phyloP scores from a whole-genome alignment of 2,888 invertebrate species.

The Buathra laborator region DNA sequence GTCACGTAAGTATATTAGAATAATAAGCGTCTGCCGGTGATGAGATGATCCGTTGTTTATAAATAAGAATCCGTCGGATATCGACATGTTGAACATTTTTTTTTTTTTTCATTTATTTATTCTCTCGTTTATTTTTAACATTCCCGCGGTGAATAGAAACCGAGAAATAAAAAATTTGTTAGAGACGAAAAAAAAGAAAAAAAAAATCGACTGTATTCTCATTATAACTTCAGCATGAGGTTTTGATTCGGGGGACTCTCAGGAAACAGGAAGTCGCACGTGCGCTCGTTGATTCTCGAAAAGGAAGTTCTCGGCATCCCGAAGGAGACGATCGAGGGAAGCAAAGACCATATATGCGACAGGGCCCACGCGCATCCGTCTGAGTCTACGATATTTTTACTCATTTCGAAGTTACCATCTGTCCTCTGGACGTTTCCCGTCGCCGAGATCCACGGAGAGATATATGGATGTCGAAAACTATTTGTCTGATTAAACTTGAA shows the following conservation, averaged over 20 bases:
- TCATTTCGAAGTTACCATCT: conserved; percentile 33
- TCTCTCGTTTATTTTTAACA: neutral
- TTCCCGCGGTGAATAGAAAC: conserved; percentile 6
- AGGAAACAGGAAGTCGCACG: conserved; percentile 50
- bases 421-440: conserved; percentile 7
- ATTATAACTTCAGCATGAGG: conserved; percentile 19
- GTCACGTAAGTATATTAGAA: conserved; percentile 66
- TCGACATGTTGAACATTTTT: neutral
- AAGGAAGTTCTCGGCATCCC: conserved; percentile 33
- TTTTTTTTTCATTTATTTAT: neutral
- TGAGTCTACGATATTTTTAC: conserved; percentile 38
- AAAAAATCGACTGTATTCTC: neutral
- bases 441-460: neutral
- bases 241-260: conserved; percentile 30
- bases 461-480: conserved; percentile 5
- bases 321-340: conserved; percentile 14
- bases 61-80: conserved; percentile 24
- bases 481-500: neutral
- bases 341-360: conserved; percentile 6
- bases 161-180: neutral
- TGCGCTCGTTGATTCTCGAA: conserved; percentile 6
- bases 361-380: conserved; percentile 21
- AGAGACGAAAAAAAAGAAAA: neutral
- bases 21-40: conserved; percentile 20
- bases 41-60: conserved; percentile 19